Evolutionary conservation across 2,888 invertebrate genomes (phyloP).

Genomic region (Drosophila multiciliata): DNA sequence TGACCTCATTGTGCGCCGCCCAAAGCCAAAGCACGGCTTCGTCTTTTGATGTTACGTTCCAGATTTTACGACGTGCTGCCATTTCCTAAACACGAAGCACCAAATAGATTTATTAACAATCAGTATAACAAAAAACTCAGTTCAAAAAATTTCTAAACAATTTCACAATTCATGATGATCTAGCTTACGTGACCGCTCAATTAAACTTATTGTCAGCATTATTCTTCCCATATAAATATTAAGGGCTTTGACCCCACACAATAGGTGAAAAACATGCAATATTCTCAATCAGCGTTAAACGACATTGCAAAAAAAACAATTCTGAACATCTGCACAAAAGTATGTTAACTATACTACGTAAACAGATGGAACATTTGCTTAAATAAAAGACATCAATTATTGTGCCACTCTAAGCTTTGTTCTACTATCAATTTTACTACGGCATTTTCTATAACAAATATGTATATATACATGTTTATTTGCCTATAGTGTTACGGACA

Average conservation of each 20-base stretch:
- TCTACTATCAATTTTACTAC: background rate
- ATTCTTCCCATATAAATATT: background rate
- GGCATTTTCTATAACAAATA: background rate
- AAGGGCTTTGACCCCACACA: constrained; percentile 27
- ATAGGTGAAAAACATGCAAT: background rate
- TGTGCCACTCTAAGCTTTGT: background rate
- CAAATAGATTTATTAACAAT: constrained; percentile 9
- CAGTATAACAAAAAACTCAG: background rate
- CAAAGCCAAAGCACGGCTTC: constrained; percentile 96
- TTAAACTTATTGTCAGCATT: constrained; percentile 43
- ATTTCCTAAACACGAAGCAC: constrained; percentile 87
- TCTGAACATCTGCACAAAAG: background rate
- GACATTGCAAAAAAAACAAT: constrained; percentile 1
- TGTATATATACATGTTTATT: background rate
- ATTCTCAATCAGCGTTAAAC: constrained; percentile 15
- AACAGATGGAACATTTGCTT: background rate
- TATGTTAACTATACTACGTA: background rate
- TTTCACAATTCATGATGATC: constrained; percentile 15
- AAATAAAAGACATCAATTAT: background rate
- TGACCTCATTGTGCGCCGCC: constrained; percentile 97
- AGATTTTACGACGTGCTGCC: constrained; percentile 90
- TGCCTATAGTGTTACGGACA: background rate
- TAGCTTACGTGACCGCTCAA: constrained; percentile 30
- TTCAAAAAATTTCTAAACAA: constrained; percentile 4
- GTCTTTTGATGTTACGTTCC: constrained; percentile 89